Base-by-base conservation (phyloP, 2,113 vertebrate species). In the Crocuta crocuta region DNA sequence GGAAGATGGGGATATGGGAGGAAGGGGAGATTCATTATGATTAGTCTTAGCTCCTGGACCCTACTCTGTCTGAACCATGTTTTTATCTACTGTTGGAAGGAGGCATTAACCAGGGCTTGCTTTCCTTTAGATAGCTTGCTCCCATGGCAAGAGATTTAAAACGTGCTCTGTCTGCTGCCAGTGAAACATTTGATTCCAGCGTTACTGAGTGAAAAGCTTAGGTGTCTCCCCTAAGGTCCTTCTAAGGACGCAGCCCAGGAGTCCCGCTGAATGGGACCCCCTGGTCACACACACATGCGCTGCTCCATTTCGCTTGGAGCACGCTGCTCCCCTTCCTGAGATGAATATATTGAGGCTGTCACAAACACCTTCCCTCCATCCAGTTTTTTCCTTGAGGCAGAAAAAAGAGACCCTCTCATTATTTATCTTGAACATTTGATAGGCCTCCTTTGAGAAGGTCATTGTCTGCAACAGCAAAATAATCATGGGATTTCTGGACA, bases 381-480 rank as follows among this genome's bases (percentile, higher is more conserved):
- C 88, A 86, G 17, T 96, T 97, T 95, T 95, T 97, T 96, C 91
- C 95, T 95, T 73, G 71, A 98, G 91, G 97, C 97, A 97, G 88
- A 71, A 98, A 97, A 92, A 94, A 95, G 68, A 97, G 76, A 96
- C 92, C 92, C 94, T 98, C 86, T 98, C 98, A 97, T 26, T 98
- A 98, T 98, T 99, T 98, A 98, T 98, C 96, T 95, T 97, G 81
- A 97, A 96, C 93, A 10, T 98, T 93, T 96, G 97, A 98, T 97
- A 92, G 92, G 94, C 45, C 94, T 96, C 96, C 98, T 98, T 98
- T 97, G 92, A 98, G 97, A 98, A 98, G 98, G 97, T 97, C 98
- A 98, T 97, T 98, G 96, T 98, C 98, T 98, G 98, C 93, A 98
- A 88, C 33, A 95, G 97, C 89, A 98, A 98, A 99, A 99, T 98